Evolutionary conservation across 2,888 invertebrate species (phyloP).

Genomic region (Drosophila neonasuta): DNA sequence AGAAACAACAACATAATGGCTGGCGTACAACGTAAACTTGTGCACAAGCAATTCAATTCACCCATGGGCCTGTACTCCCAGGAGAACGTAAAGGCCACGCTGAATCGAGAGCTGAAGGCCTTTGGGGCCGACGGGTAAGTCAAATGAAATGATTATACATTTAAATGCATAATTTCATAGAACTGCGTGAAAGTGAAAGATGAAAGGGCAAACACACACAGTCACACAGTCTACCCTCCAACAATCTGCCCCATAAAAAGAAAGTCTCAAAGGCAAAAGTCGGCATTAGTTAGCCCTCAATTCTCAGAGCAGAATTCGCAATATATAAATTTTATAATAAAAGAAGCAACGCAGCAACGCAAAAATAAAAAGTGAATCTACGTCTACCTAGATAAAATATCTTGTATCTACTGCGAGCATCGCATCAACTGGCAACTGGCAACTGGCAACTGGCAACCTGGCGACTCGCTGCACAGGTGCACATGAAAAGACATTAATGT

Average conservation of each 20-base stretch:
- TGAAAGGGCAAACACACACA: constrained; percentile 39
- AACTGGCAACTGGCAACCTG: constrained; percentile 23
- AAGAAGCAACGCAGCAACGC: neutral
- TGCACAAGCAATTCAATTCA: constrained; percentile 95
- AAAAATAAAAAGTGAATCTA: constrained; percentile 6
- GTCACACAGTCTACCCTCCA: neutral
- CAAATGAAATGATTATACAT: constrained; percentile 65
- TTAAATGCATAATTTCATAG: constrained; percentile 74
- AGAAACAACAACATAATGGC: constrained; percentile 84
- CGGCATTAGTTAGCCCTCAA: constrained; percentile 33
- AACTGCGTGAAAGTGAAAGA: constrained; percentile 40
- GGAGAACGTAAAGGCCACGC: constrained; percentile 90
- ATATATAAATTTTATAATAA: neutral
- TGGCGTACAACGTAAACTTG: constrained; percentile 86
- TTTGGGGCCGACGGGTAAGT: constrained; percentile 91
- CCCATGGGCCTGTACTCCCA: constrained; percentile 93
- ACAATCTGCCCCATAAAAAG: neutral
- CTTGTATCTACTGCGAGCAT: constrained; percentile 31
- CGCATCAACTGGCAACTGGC: constrained; percentile 16
- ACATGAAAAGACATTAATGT: constrained; percentile 59
- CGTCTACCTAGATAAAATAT: constrained; percentile 28
- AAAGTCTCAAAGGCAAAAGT: constrained; percentile 26
- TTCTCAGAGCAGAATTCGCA: neutral
- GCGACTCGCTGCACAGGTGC: constrained; percentile 61
- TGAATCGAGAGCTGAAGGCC: constrained; percentile 89